Conservation (phyloP, 2,113 vertebrate genomes). For the Spea multiplicata region DNA sequence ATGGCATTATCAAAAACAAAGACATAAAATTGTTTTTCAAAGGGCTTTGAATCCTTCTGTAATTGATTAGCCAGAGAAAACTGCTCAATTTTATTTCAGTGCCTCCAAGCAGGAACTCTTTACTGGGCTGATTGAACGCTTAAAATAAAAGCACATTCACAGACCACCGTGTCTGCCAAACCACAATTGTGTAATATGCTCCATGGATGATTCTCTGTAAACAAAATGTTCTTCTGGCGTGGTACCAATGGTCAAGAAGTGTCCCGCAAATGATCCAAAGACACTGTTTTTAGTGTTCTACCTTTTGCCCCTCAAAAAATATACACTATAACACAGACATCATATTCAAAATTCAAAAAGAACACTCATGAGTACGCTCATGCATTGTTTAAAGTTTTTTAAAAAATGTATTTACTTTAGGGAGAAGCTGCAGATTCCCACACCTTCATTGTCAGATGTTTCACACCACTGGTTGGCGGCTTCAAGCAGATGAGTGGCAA, state of each 20-base stretch:
- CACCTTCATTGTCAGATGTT: too few relatives aligned
- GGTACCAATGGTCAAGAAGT: conserved; percentile 17
- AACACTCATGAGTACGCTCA: too few relatives aligned
- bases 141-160: conserved; percentile 17
- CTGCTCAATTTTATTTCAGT: background rate
- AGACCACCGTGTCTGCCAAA: conserved; percentile 39
- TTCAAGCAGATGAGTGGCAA: too few relatives aligned
- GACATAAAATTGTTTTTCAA: background rate
- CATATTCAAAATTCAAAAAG: too few relatives aligned
- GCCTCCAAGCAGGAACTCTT: background rate
- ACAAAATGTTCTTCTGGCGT: conserved; percentile 28
- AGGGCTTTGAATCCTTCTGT: background rate
- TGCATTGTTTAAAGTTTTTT: too few relatives aligned
- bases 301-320: background rate
- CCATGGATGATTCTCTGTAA: conserved; percentile 41
- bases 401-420: too few relatives aligned
- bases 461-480: too few relatives aligned
- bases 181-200: conserved; percentile 31
- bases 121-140: background rate
- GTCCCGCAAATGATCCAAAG: conserved; percentile 10
- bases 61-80: background rate
- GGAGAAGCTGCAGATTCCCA: too few relatives aligned
- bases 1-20: background rate
- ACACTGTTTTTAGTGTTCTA: background rate
- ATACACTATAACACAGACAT: background rate